Percentiles rank a stretch among this genome's conserved stretches.
Conservation (phyloP, 2,888 invertebrate species). For the Punctoribates punctum region DNA sequence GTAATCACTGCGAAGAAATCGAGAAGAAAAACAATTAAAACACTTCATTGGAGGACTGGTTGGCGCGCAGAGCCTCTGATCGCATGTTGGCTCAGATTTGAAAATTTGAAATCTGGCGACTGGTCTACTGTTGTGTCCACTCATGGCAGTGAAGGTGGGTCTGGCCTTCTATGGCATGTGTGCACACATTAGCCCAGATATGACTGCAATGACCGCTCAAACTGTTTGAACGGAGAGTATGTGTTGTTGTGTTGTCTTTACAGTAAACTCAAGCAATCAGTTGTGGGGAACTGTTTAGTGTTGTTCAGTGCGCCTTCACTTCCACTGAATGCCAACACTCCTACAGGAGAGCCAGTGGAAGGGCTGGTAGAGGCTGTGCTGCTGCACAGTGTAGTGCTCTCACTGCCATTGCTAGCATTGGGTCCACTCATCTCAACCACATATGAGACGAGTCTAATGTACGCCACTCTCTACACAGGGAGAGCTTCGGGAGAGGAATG, state of each 20-base stretch:
- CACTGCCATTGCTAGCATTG: background rate
- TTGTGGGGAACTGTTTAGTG: background rate
- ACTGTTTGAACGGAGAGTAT: background rate
- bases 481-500: background rate
- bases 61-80: background rate
- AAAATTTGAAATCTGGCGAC: background rate
- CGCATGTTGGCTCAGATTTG: background rate
- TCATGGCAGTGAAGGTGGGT: background rate
- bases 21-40: background rate
- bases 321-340: constrained; percentile 26
- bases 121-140: background rate
- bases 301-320: constrained; percentile 10
- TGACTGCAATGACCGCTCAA: constrained; percentile 10
- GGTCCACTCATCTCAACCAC: constrained; percentile 19
- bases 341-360: constrained; percentile 5
- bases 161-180: background rate
- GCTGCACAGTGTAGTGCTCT: background rate
- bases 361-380: constrained; percentile 2
- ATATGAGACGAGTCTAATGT: constrained; percentile 20
- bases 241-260: constrained; percentile 6
- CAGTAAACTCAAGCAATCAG: background rate
- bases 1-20: background rate
- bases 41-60: background rate
- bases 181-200: background rate
- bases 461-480: background rate